These are phyloP conservation scores for Panagrolaimus sp. DNA, from an alignment of 1,140 invertebrate species.

Conservation along the genomic window DNA sequence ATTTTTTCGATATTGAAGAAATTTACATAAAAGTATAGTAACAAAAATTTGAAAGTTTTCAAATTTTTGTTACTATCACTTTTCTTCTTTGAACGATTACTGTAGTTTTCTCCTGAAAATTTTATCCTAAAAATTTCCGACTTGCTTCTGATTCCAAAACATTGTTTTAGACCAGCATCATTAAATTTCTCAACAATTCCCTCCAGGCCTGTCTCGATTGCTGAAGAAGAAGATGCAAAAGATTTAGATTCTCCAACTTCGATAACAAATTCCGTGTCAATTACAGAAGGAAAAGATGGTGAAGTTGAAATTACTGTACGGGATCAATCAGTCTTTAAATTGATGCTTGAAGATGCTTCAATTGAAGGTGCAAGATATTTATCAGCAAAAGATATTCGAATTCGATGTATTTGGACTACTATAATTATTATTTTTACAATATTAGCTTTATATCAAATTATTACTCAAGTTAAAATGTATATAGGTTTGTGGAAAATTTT, in stretches of 20 bases:
- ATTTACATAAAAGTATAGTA: not conserved
- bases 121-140: too few relatives aligned
- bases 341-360: constrained; percentile 41
- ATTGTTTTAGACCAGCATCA: too few relatives aligned
- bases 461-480: constrained; percentile 33
- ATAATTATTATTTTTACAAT: constrained; percentile 24
- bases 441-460: constrained; percentile 25
- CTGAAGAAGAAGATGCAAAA: too few relatives aligned
- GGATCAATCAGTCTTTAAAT: constrained; percentile 40
- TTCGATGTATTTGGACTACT: constrained; percentile 16
- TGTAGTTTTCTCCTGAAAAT: too few relatives aligned
- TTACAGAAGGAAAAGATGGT: constrained; percentile 9
- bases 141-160: too few relatives aligned
- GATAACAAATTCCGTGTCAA: constrained; percentile 6
- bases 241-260: too few relatives aligned
- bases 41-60: too few relatives aligned
- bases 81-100: too few relatives aligned
- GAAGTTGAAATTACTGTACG: constrained; percentile 40
- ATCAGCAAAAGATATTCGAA: constrained; percentile 24
- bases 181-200: too few relatives aligned
- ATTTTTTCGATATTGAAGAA: not conserved
- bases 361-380: constrained; percentile 46
- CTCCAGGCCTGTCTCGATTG: too few relatives aligned
- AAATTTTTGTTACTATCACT: too few relatives aligned
- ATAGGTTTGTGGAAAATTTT: constrained; percentile 33